These are phyloP conservation scores for Regulus satrapa DNA, from an alignment of 2,113 vertebrate species.

Conservation along the genomic window DNA sequence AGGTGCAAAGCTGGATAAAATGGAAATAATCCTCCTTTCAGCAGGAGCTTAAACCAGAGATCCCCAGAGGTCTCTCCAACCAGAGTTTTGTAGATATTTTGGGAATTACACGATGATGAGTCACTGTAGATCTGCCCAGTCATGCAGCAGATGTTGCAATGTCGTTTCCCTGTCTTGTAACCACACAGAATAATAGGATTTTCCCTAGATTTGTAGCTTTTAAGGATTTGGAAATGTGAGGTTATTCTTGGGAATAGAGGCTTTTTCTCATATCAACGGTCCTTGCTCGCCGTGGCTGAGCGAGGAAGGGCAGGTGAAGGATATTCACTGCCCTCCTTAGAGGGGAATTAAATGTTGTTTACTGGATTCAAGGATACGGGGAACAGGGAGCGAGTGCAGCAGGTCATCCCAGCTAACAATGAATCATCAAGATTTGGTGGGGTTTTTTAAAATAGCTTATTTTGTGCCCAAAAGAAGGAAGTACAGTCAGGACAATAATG, in stretches of 20 bases:
- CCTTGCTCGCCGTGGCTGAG: not conserved
- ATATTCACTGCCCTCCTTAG: not conserved
- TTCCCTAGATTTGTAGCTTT: not conserved
- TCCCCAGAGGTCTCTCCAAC: not conserved
- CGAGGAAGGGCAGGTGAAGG: not conserved
- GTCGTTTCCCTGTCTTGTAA: not conserved
- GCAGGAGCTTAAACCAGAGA: not conserved
- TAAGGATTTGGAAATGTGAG: not conserved
- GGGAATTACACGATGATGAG: not conserved
- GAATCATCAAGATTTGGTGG: not conserved
- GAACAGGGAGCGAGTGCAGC: not conserved
- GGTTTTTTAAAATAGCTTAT: not conserved
- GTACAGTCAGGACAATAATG: not conserved
- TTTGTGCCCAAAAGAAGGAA: not conserved
- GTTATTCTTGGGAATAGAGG: not conserved
- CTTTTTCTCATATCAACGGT: rapidly evolving
- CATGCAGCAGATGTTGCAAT: not conserved
- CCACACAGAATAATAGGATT: not conserved
- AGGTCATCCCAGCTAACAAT: not conserved
- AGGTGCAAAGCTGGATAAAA: not conserved
- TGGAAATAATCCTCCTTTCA: not conserved
- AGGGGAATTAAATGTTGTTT: not conserved
- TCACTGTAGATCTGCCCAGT: not conserved
- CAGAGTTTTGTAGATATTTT: not conserved
- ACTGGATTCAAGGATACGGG: not conserved